Evolutionary conservation across 2,888 invertebrate species (phyloP), one percentile per base, ranked within the genome.

Genomic region (Gandaritis pyraliata): DNA sequence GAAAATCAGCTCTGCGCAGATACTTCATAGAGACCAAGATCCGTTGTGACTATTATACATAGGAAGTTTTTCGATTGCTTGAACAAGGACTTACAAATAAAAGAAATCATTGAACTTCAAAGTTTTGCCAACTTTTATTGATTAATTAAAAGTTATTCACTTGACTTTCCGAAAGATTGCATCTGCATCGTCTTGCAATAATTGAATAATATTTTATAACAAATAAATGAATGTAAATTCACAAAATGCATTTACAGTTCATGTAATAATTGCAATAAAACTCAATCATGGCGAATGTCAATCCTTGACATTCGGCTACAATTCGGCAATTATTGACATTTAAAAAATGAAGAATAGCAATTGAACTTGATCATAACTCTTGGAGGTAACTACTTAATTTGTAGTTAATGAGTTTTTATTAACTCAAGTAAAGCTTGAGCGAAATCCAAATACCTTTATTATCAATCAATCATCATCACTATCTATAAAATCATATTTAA

Each of bases 251-350:
- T 69, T 61, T 61, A 47, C 39, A 29, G 61, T 64, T 62, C 61
- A 62, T 57, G 51, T 64, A 61, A n/a, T n/a, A n/a, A 57, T 43
- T 18, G 52, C 50, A 60, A 68, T 64, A 64, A 62, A 62, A 58
- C 58, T 43, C 52, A 46, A 57, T 64, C 58, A 58, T 41, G n/a
- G n/a, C 61, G 47, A 65, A 70, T 66, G 64, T 45, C 66, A 65
- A 60, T 57, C 66, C 55, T 56, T 64, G 70, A 62, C 70, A 70
- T 70, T 70, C 58, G 51, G 23, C 46, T 38, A 38, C 55, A 68
- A 70, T 68, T 70, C 54, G 36, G 18, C 45, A 38, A 30, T 56
- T 58, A 59, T 47, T 66, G 65, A 65, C 68, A 68, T 68, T 70
- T 51, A 64, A 46, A n/a, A 54, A 59, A 33, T 63, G 18, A 58